phyloP scores from a whole-genome alignment of 30 jellyfish, hydroid and myxozoan species.

The Hydractinia echinata region DNA sequence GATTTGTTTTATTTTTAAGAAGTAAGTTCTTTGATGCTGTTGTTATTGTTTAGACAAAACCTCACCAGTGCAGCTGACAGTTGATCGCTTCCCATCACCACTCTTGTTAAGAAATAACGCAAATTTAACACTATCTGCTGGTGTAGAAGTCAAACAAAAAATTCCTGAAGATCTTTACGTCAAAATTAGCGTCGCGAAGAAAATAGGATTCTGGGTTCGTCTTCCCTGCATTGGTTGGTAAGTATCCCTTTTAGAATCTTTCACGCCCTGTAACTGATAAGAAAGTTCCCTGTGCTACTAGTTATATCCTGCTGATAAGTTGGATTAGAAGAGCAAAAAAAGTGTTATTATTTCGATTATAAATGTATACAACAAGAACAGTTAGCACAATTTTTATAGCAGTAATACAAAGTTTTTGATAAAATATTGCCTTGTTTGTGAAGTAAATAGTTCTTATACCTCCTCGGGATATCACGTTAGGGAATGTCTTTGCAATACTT shows the following conservation, averaged over 20 bases:
- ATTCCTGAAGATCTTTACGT: slow-evolving; percentile 1
- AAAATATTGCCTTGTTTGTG: no score
- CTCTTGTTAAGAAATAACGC: slow-evolving; percentile 11
- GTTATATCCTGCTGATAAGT: no score
- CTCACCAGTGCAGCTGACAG: background rate
- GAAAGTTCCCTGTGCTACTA: no score
- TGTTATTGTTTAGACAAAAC: background rate
- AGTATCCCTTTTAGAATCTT: background rate
- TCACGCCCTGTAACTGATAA: no score
- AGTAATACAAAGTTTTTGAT: no score
- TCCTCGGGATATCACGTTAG: background rate
- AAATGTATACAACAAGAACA: no score
- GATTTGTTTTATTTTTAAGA: no score
- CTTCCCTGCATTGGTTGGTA: slow-evolving; percentile 27
- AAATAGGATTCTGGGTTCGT: slow-evolving; percentile 16
- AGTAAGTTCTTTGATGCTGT: background rate
- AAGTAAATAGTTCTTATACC: no score
- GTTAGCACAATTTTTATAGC: no score
- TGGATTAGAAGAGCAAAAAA: no score
- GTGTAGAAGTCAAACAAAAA: background rate
- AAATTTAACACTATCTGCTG: background rate
- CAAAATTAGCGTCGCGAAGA: slow-evolving; percentile 21
- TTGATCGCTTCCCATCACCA: background rate
- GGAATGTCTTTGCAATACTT: background rate
- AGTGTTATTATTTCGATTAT: no score